Percentiles rank a stretch among this genome's conserved stretches.
These are phyloP conservation scores for Cyrtorhinus lividipennis DNA, from an alignment of 1,140 invertebrate genomes.

Conservation along the genomic window DNA sequence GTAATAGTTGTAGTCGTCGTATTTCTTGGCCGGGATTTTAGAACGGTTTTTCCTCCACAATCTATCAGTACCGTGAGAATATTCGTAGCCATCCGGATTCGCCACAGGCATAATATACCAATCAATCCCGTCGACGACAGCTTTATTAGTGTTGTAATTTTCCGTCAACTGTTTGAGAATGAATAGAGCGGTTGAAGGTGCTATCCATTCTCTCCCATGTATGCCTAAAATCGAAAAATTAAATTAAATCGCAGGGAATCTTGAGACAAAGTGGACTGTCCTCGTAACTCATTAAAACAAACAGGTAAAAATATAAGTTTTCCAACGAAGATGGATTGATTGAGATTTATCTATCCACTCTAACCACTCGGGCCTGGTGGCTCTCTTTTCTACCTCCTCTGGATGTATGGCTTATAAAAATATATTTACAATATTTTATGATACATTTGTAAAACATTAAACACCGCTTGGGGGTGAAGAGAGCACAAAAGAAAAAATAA, in stretches of 20 bases:
- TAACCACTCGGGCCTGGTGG: too few species aligned
- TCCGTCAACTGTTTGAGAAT: constrained; percentile 66
- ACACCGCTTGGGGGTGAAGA: too few species aligned
- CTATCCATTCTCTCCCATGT: constrained; percentile 86
- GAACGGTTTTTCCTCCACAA: constrained; percentile 70
- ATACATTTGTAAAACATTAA: too few species aligned
- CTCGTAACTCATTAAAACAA: too few species aligned
- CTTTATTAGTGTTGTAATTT: constrained; percentile 47
- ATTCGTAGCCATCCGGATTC: constrained; percentile 69
- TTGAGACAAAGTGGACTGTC: too few species aligned
- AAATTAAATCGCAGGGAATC: constrained; percentile 35
- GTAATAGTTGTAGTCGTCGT: constrained; percentile 21
- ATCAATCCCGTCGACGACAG: constrained; percentile 43
- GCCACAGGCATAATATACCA: constrained; percentile 55
- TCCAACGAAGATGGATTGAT: too few species aligned
- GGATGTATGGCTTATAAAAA: too few species aligned
- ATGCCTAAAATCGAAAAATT: constrained; percentile 42
- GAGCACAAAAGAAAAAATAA: too few species aligned
- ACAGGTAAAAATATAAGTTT: too few species aligned
- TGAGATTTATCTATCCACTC: too few species aligned
- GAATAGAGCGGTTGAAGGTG: constrained; percentile 68
- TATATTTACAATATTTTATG: too few species aligned
- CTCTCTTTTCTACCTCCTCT: too few species aligned
- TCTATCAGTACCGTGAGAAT: constrained; percentile 51
- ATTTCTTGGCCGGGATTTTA: constrained; percentile 29